phyloP scores from a whole-genome alignment of 2,113 vertebrate genomes.

The Athene noctua region DNA sequence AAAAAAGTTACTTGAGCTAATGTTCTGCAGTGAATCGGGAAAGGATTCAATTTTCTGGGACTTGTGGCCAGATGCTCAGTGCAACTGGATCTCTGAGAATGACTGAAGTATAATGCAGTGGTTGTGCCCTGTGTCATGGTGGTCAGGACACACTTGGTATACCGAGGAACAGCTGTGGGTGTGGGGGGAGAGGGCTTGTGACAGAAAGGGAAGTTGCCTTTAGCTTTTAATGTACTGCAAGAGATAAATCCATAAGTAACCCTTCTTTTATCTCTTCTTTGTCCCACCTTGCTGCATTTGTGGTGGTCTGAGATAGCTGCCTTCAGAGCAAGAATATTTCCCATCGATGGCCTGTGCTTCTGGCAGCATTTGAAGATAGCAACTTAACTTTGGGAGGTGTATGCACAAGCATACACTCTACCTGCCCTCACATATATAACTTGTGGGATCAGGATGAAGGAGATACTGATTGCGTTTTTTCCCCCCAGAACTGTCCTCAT shows the following conservation, averaged over 20 bases:
- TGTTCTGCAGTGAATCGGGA: background rate
- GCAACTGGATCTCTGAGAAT: background rate
- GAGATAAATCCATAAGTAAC: background rate
- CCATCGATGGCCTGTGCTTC: fast-evolving
- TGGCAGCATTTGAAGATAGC: background rate
- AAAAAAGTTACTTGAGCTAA: background rate
- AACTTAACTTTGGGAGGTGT: fast-evolving
- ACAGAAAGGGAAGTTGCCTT: background rate
- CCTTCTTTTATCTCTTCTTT: background rate
- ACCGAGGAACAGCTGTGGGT: background rate
- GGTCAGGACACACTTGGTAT: background rate
- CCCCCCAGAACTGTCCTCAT: fast-evolving
- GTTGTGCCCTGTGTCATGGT: background rate
- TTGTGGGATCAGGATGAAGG: fast-evolving
- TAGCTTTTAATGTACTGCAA: background rate
- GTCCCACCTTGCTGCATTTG: background rate
- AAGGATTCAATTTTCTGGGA: background rate
- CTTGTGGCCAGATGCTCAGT: background rate
- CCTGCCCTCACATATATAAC: background rate
- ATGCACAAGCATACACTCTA: background rate
- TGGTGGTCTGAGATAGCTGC: background rate
- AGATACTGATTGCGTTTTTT: fast-evolving
- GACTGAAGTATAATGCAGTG: fast-evolving
- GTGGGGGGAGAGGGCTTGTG: background rate
- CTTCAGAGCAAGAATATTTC: background rate